These are phyloP conservation scores for Dryobotodes eremita DNA, from an alignment of 2,888 invertebrate species.

Conservation along the genomic window DNA sequence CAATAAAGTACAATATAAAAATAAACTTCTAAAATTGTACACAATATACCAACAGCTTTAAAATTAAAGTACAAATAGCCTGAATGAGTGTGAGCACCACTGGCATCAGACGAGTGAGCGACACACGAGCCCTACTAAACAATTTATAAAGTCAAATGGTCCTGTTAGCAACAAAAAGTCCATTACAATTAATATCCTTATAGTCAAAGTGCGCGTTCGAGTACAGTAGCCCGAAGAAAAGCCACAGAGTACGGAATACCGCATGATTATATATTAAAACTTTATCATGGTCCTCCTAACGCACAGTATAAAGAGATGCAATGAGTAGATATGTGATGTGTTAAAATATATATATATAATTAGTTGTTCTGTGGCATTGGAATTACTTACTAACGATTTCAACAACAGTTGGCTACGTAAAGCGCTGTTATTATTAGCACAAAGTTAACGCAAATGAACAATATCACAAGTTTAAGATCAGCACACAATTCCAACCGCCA, in stretches of 20 bases:
- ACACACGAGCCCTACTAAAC: conserved; percentile 27
- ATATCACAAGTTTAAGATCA: conserved; percentile 65
- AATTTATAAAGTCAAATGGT: conserved; percentile 55
- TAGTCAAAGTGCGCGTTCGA: conserved; percentile 49
- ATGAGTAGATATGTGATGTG: conserved; percentile 89
- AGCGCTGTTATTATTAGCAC: conserved; percentile 64
- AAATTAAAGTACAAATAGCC: conserved; percentile 73
- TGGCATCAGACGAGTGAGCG: not conserved
- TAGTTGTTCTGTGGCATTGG: conserved; percentile 67
- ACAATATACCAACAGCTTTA: conserved; percentile 77
- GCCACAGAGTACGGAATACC: conserved; percentile 61
- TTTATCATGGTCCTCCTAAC: conserved; percentile 85
- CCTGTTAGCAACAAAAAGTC: conserved; percentile 62
- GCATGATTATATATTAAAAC: conserved; percentile 66
- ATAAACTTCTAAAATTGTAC: conserved; percentile 85
- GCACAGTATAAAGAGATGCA: conserved; percentile 86
- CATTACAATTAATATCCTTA: conserved; percentile 47
- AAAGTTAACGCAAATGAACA: conserved; percentile 66
- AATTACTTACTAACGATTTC: conserved; percentile 58
- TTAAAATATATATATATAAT: conserved; percentile 79
- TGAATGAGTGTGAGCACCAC: conserved; percentile 32
- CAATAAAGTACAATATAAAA: conserved; percentile 81
- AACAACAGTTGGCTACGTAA: conserved; percentile 50
- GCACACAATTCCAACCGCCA: conserved; percentile 71
- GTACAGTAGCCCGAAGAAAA: conserved; percentile 56